phyloP scores from a whole-genome alignment of 1,140 invertebrate species.

The Drosophila murphyi region DNA sequence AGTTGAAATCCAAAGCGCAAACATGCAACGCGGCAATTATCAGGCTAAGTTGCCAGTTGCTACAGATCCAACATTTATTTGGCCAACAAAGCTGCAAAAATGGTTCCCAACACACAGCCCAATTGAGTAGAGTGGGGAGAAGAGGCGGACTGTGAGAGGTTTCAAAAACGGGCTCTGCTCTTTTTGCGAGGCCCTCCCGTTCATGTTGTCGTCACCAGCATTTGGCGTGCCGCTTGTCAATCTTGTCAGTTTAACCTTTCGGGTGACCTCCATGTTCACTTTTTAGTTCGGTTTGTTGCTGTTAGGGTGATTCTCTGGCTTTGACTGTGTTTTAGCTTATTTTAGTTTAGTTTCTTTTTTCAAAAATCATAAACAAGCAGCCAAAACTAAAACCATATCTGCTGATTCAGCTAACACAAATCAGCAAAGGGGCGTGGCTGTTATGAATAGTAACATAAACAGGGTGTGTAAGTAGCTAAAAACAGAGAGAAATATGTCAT shows the following conservation, averaged over 20 bases:
- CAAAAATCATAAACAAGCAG: not conserved
- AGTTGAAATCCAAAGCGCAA: constrained; percentile 63
- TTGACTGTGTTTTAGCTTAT: constrained; percentile 20
- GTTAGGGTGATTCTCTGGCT: constrained; percentile 34
- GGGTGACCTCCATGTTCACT: constrained; percentile 63
- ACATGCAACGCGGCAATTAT: constrained; percentile 79
- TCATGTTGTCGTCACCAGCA: constrained; percentile 36
- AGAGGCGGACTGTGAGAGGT: not conserved
- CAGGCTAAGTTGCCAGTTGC: constrained; percentile 44
- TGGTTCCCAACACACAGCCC: constrained; percentile 35
- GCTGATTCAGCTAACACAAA: constrained; percentile 10
- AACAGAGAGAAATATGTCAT: constrained; percentile 11
- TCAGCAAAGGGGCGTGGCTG: constrained; percentile 30
- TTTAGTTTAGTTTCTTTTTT: not conserved
- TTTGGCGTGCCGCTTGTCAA: constrained; percentile 65
- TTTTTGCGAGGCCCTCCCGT: not conserved
- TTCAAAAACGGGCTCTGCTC: not conserved
- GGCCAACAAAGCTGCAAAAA: constrained; percentile 51
- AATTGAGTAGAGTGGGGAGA: not conserved
- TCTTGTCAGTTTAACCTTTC: constrained; percentile 82
- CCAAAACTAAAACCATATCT: not conserved
- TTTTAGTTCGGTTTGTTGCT: constrained; percentile 38
- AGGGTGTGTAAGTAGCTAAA: constrained; percentile 4
- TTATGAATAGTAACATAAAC: constrained; percentile 4
- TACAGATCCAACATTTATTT: constrained; percentile 27